phyloP scores from a whole-genome alignment of 2,888 invertebrate genomes.

The Nephrocerus scutellatus region DNA sequence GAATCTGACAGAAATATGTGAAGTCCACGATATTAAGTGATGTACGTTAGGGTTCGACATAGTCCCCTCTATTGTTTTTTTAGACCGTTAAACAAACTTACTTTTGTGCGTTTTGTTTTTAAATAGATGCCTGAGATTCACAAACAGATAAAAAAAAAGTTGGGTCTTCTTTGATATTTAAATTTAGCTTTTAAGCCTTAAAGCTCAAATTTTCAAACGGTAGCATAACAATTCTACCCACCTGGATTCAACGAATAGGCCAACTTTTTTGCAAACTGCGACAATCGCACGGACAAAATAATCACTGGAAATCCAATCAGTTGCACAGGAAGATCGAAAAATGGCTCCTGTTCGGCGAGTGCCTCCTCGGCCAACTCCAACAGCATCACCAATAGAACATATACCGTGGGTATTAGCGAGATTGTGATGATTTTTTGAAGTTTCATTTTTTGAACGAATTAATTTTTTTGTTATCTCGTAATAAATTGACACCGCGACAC shows the following conservation, averaged over 20 bases:
- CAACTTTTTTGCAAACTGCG: slow-evolving; percentile 76
- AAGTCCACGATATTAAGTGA: no score
- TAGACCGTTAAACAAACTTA: no score
- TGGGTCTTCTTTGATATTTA: not conserved
- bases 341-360: slow-evolving; percentile 48
- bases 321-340: slow-evolving; percentile 75
- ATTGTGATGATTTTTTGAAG: slow-evolving; percentile 34
- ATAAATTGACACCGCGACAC: no score
- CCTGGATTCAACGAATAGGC: slow-evolving; percentile 76
- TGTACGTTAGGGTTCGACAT: no score
- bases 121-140: no score
- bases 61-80: no score
- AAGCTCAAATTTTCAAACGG: slow-evolving; percentile 29
- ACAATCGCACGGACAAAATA: slow-evolving; percentile 66
- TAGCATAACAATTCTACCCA: no score
- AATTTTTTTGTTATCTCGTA: slow-evolving; percentile 2
- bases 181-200: not conserved
- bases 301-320: slow-evolving; percentile 78
- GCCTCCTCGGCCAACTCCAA: slow-evolving; percentile 37
- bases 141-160: no score
- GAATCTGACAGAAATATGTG: no score
- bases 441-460: slow-evolving; percentile 29
- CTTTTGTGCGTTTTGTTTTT: no score
- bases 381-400: slow-evolving; percentile 38
- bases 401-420: slow-evolving; percentile 37